Evolutionary conservation across 2,113 vertebrate species (phyloP).

Genomic region (Paradisaea rubra): DNA sequence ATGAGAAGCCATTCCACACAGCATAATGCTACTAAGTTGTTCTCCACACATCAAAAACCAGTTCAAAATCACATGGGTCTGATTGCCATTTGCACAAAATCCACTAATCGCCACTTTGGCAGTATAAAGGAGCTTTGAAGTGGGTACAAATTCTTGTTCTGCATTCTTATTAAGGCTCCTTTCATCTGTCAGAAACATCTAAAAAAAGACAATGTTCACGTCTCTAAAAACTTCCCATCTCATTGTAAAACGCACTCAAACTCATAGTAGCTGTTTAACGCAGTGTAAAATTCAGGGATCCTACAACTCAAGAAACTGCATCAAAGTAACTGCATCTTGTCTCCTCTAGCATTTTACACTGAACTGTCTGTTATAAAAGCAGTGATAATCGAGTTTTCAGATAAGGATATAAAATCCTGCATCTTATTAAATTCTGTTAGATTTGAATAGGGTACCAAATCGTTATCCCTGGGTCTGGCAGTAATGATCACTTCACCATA

Average conservation of each 20-base stretch:
- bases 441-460: background rate
- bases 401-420: background rate
- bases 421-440: background rate
- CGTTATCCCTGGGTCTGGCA: background rate
- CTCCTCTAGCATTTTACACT: background rate
- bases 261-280: background rate
- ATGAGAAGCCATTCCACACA: background rate
- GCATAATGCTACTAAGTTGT: background rate
- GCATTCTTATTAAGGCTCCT: background rate
- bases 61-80: background rate
- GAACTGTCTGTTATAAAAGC: background rate
- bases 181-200: background rate
- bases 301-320: background rate
- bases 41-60: background rate
- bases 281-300: background rate
- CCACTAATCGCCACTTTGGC: background rate
- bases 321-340: background rate
- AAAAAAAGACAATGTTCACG: background rate
- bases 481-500: background rate
- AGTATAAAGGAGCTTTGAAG: constrained; percentile 22
- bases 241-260: background rate
- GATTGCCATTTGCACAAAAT: background rate
- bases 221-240: background rate
- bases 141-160: constrained; percentile 11
- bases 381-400: background rate